Conservation (phyloP, 2,113 vertebrate genomes). For the Centrocercus urophasianus region DNA sequence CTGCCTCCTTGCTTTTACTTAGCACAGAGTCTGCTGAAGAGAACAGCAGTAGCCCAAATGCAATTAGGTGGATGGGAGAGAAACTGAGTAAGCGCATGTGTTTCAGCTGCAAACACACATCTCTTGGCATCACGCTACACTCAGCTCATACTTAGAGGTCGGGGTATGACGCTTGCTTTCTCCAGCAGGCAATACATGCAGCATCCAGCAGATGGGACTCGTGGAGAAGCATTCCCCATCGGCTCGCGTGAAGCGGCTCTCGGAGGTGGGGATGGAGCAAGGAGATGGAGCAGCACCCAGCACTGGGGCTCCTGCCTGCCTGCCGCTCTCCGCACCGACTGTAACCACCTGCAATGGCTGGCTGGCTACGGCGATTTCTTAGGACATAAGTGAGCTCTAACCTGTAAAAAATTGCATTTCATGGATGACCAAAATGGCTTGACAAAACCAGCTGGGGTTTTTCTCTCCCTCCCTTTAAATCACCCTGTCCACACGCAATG, state of each 20-base stretch:
- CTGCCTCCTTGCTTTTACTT: background rate
- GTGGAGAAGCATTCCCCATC: slow-evolving; percentile 71
- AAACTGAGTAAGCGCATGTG: background rate
- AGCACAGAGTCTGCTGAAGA: background rate
- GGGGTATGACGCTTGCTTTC: background rate
- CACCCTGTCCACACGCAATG: background rate
- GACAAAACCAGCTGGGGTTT: background rate
- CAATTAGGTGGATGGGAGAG: background rate
- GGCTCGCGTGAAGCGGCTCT: background rate
- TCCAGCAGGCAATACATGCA: slow-evolving; percentile 49
- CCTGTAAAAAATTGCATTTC: background rate
- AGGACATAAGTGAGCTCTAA: background rate
- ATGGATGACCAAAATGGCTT: background rate
- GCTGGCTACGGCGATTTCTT: background rate
- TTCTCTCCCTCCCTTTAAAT: background rate
- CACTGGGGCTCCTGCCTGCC: background rate
- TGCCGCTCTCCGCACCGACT: background rate
- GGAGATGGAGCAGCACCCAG: background rate
- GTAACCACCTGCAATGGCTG: background rate
- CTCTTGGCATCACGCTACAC: background rate
- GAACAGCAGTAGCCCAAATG: background rate
- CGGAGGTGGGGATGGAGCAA: background rate
- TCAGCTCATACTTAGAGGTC: slow-evolving; percentile 3
- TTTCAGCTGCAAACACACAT: background rate
- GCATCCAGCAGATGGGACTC: slow-evolving; percentile 81